Conservation (phyloP, 2,797 vertebrate genomes). For the Cheracebus regulus region DNA sequence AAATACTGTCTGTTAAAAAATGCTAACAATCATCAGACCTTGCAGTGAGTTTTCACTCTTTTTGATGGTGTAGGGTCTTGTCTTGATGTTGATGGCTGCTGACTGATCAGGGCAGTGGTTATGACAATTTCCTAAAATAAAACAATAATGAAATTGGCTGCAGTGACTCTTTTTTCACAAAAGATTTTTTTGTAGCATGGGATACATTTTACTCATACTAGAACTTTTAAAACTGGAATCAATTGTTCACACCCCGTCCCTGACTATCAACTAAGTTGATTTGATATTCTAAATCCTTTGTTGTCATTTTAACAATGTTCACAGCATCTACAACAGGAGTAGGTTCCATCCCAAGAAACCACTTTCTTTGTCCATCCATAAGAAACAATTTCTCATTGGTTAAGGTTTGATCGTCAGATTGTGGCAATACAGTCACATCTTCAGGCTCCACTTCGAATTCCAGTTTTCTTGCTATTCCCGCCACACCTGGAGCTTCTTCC, state of each 20-base stretch:
- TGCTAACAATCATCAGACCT: not conserved
- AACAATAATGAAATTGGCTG: not conserved
- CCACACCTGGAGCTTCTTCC: not conserved
- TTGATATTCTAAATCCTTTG: not conserved
- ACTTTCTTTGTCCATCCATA: not conserved
- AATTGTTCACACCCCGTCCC: not conserved
- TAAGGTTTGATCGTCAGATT: not conserved
- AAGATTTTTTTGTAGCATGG: not conserved
- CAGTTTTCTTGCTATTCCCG: not conserved
- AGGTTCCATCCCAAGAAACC: not conserved
- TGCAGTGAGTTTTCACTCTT: not conserved
- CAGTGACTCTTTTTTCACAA: not conserved
- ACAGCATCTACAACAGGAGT: not conserved
- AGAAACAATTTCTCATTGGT: not conserved
- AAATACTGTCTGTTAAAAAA: not conserved
- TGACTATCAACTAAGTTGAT: not conserved
- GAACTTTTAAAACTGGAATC: not conserved
- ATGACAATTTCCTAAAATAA: not conserved
- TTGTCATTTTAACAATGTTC: not conserved
- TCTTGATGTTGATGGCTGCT: not conserved
- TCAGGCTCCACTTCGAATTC: not conserved
- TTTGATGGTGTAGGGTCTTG: not conserved
- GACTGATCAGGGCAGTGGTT: not conserved
- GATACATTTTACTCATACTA: not conserved
- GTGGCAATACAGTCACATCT: not conserved